phyloP scores from a whole-genome alignment of 2,797 vertebrate genomes.

The Bryconaethiops microstoma region DNA sequence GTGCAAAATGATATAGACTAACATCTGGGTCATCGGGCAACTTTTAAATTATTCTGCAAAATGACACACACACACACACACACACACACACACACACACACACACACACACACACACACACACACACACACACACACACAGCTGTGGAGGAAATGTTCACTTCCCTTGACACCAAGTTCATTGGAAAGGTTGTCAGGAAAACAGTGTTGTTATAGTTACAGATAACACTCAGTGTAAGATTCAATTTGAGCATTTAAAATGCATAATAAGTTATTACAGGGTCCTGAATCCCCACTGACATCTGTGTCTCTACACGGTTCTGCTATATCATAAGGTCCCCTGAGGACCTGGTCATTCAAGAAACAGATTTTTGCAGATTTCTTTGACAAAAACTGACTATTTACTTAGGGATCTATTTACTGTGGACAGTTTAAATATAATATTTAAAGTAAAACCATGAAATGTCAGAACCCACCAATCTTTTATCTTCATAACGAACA shows the following conservation, averaged over 20 bases:
- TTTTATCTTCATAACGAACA: background rate
- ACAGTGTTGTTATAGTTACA: constrained; percentile 24
- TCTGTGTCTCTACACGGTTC: background rate
- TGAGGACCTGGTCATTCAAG: constrained; percentile 13
- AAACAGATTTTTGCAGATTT: background rate
- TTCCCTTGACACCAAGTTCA: background rate
- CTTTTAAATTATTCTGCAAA: background rate
- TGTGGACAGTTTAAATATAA: background rate
- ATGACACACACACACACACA: background rate
- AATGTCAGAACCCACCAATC: background rate
- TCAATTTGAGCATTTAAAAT: constrained; percentile 3
- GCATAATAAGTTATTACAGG: background rate
- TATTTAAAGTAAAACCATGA: background rate
- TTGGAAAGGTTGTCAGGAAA: constrained; percentile 14
- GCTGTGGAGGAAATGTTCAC: constrained; percentile 15
- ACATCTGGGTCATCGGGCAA: background rate
- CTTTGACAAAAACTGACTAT: constrained; percentile 6
- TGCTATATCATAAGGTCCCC: constrained; percentile 21
- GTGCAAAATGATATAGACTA: background rate
- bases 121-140: constrained; percentile 15
- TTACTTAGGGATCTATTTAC: background rate
- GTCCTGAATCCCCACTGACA: constrained; percentile 1
- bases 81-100: too few relatives aligned
- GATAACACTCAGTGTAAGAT: background rate
- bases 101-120: constrained; percentile 17